Base-by-base conservation (phyloP, 1,140 invertebrate species). In the Steinernema khuongi region DNA sequence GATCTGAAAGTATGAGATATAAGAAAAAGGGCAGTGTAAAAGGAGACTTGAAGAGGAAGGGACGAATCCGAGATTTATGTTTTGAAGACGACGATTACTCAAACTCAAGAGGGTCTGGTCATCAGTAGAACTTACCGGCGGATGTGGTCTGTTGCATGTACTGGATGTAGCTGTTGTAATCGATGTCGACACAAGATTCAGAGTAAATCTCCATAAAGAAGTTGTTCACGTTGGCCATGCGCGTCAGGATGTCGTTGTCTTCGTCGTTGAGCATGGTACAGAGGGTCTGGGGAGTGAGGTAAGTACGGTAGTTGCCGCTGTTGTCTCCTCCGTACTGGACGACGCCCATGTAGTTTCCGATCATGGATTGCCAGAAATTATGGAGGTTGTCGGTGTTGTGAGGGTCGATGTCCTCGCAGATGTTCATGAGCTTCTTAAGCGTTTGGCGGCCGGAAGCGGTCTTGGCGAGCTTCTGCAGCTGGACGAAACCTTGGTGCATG, bases 261-360 rank as follows among this genome's bases (percentile, higher is more conserved):
- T 71, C 74, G n/a, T 31, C n/a, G n/a, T 73, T 72, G 11, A 73
- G 7, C 7, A 72, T 72, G 7, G 7, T 19, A 74, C 71, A 29
- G 7, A 73, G 14, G 14, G 31, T 26, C 36, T 77, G 32, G 68
- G 73, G 69, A 26, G 70, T 77, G 7, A 31, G 18, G 28, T 70
- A 29, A 1, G 69, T 67, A n/a, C 50, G 50, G 50, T 60, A 60
- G 50, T 11, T 18, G 30, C 72, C 76, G 28, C 67, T 70, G 33
- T 78, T 72, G 32, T 77, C 74, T 28, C 75, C 69, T 18, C 67
- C 68, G 32, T 77, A 77, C 31, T 77, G 76, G 4, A 77, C 76
- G 30, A 77, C 31, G 33, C 75, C 73, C 76, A 77, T 77, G 70
- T 72, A 77, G 31, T 72, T 72, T 17, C 41, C 44, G 44, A 74